Percentiles rank a stretch among this genome's conserved stretches.
These are phyloP conservation scores for Emydura subglobosa DNA, from an alignment of 2,113 vertebrate species.

Conservation along the genomic window DNA sequence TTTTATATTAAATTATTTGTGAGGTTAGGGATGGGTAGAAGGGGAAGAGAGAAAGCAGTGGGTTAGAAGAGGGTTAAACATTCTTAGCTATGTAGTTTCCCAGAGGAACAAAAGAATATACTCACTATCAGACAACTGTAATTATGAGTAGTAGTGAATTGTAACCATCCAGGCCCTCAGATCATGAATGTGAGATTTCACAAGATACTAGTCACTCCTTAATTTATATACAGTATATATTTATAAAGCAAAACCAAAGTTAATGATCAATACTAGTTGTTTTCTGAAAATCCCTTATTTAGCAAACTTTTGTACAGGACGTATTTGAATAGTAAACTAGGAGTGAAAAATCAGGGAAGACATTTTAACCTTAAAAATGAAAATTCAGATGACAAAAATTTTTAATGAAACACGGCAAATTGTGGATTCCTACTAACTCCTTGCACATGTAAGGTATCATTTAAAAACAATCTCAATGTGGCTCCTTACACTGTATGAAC, in stretches of 20 bases:
- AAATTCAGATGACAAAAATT: background rate
- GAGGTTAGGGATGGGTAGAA: no score
- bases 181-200: no score
- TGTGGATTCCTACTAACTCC: background rate
- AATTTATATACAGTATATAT: background rate
- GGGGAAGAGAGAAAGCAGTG: no score
- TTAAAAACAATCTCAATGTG: background rate
- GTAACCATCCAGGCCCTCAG: no score
- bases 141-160: no score
- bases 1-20: no score
- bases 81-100: no score
- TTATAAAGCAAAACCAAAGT: background rate
- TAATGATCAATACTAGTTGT: background rate
- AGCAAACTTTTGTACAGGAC: background rate
- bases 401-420: background rate
- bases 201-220: background rate
- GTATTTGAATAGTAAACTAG: background rate
- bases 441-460: background rate
- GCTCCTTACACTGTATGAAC: slow-evolving; percentile 70
- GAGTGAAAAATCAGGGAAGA: background rate
- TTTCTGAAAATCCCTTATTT: accelerated
- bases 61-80: no score
- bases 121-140: no score
- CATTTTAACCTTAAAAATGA: background rate
- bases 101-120: no score